A percentile compares a stretch with the other conserved stretches of the same genome.
Conservation (phyloP, 64 coral and sea anemone species). For the Exaiptasia diaphana region DNA sequence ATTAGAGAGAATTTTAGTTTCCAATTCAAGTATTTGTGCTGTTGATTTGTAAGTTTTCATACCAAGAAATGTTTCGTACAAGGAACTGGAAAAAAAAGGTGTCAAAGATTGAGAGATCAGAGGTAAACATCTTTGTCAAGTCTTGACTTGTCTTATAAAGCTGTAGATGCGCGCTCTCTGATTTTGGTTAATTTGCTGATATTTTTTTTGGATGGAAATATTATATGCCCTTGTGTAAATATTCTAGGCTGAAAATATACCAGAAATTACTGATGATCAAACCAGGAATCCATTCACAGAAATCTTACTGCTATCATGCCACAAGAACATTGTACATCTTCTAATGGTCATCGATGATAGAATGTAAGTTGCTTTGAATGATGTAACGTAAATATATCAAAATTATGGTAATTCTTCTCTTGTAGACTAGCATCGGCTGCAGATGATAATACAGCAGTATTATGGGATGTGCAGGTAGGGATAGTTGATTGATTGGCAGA, state of each 20-base stretch:
- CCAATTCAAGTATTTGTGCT: too few relatives aligned
- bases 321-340: constrained; percentile 87
- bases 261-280: constrained; percentile 81
- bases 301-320: constrained; percentile 60
- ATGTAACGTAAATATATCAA: neutral
- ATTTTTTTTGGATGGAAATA: too few relatives aligned
- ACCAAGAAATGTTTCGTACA: too few relatives aligned
- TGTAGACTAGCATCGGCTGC: constrained; percentile 78
- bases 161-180: too few relatives aligned
- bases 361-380: constrained; percentile 39
- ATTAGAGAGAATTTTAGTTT: too few relatives aligned
- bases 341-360: constrained; percentile 77
- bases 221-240: neutral
- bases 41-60: too few relatives aligned
- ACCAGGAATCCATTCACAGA: constrained; percentile 91
- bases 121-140: too few relatives aligned
- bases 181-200: too few relatives aligned
- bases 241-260: constrained; percentile 46
- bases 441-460: constrained; percentile 86
- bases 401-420: neutral
- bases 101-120: too few relatives aligned
- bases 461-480: constrained; percentile 88
- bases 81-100: too few relatives aligned
- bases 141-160: too few relatives aligned
- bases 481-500: neutral